Percentiles rank a stretch among this genome's conserved stretches.
Conservation (phyloP, 2,797 vertebrate genomes). For the Ctenopoma kingsleyae region DNA sequence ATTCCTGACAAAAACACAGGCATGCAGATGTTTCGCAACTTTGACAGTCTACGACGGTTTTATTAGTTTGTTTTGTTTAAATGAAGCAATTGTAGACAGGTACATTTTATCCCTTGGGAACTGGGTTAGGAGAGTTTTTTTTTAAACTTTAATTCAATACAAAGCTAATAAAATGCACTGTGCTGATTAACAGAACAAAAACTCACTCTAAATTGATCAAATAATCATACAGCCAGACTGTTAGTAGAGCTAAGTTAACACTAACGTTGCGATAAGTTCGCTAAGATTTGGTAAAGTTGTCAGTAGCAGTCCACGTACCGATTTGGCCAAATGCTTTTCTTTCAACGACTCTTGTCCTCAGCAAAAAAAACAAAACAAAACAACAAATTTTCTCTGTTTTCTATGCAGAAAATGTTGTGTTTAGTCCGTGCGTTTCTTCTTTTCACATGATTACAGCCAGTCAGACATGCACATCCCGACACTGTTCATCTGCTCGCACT, state of each 20-base stretch:
- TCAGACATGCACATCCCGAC: slow-evolving; percentile 27
- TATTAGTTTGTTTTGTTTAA: not conserved
- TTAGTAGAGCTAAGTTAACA: not conserved
- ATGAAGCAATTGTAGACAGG: not conserved
- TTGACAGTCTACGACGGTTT: not conserved
- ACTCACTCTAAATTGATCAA: not conserved
- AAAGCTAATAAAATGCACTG: not conserved
- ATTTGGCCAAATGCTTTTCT: slow-evolving; percentile 43
- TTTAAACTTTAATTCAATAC: not conserved
- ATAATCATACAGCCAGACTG: not conserved
- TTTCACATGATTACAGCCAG: slow-evolving; percentile 64
- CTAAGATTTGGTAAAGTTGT: slow-evolving; percentile 31
- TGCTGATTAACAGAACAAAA: not conserved
- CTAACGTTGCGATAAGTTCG: not conserved
- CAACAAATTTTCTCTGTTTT: not conserved
- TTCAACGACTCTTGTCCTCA: slow-evolving; percentile 13
- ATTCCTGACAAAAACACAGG: not conserved
- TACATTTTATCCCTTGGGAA: not conserved
- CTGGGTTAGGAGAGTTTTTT: not conserved
- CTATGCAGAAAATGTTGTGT: not conserved
- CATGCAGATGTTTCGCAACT: not conserved
- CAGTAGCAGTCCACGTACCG: slow-evolving; percentile 55
- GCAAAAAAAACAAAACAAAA: not conserved
- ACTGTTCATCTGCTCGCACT: slow-evolving; percentile 27
- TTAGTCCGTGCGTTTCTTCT: slow-evolving; percentile 37